Base-by-base conservation (phyloP, 2,113 vertebrate genomes). In the Oreochromis niloticus region DNA sequence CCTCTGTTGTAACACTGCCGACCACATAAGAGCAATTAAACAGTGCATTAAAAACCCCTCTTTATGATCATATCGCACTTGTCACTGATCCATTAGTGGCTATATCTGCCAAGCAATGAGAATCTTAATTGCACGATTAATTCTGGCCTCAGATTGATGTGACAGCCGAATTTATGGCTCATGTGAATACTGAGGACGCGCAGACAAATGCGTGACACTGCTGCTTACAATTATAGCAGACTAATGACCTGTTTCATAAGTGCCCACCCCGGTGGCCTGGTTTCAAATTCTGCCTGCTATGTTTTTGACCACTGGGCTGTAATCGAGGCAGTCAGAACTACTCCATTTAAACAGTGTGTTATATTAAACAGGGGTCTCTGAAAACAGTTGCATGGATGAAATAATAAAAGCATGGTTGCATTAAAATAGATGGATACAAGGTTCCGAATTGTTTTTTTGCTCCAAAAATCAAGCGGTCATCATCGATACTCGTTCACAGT, bases 51-150 rank as follows among this genome's bases (percentile, higher is more conserved):
- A 96, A 96, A 94, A 89, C 90, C 93, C 56, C 92, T 95, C 95
- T 96, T 96, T 95, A 95, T 93, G 95, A 96, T 96, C 94, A 88
- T 95, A 96, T 96, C 96, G 88, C 92, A 93, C 93, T 96, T 95
- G 95, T 97, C 96, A 93, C 87, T 91, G 94, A 95, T 95, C 95
- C 97, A 96, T 97, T 97, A 97, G 95, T 52, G 91, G 92, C 93
- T 88, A 63, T 94, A 91, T 95, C 96, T 96, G 95, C 95, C 96
- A 96, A 94, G 94, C 95, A 92, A 93, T 93, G 94, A 95, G 93
- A 93, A 93, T 96, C 94, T 96, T 96, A 97, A 97, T 97, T 96
- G 95, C 92, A 19, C 95, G 91, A 96, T 97, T 97, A 96, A 96
- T 96, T 96, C 89, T 16, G 73, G 93, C 82, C 82, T 92, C 88